A percentile compares a stretch with the other conserved stretches of the same genome.
phyloP scores from a whole-genome alignment of 2,888 invertebrate genomes.

The Nomada hirtipes region DNA sequence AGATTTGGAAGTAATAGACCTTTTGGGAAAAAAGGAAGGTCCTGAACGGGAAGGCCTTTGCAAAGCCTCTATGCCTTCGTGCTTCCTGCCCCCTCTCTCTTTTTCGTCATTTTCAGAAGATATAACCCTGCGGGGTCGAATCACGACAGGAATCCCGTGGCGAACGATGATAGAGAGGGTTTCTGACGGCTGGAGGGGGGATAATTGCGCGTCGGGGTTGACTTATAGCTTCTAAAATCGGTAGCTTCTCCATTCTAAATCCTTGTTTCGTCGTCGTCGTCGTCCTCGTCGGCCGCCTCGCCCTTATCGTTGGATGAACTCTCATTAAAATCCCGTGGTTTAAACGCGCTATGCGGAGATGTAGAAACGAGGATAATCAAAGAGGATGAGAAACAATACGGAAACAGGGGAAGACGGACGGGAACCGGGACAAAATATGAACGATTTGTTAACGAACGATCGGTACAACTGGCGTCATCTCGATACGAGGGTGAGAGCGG shows the following conservation, averaged over 20 bases:
- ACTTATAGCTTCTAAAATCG: slow-evolving; percentile 83
- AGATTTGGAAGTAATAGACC: slow-evolving; percentile 36
- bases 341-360: slow-evolving; percentile 12
- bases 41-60: slow-evolving; percentile 9
- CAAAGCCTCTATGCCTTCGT: neutral
- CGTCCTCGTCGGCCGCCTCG: slow-evolving; percentile 15
- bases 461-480: slow-evolving; percentile 22
- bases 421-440: neutral
- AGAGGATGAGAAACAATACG: neutral
- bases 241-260: slow-evolving; percentile 73
- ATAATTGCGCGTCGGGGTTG: slow-evolving; percentile 82
- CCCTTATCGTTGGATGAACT: slow-evolving; percentile 18
- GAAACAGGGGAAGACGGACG: too few relatives aligned
- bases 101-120: slow-evolving; percentile 68
- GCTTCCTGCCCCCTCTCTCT: neutral
- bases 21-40: slow-evolving; percentile 27
- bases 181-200: slow-evolving; percentile 55
- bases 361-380: neutral
- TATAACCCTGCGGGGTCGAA: slow-evolving; percentile 62
- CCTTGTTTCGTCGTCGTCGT: slow-evolving; percentile 51
- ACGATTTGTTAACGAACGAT: slow-evolving; percentile 21
- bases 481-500: slow-evolving; percentile 47
- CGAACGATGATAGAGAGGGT: slow-evolving; percentile 61
- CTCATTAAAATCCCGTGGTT: slow-evolving; percentile 49
- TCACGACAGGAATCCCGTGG: slow-evolving; percentile 66